Base-by-base conservation (phyloP, 1,140 invertebrate genomes). In the Aricia agestis region DNA sequence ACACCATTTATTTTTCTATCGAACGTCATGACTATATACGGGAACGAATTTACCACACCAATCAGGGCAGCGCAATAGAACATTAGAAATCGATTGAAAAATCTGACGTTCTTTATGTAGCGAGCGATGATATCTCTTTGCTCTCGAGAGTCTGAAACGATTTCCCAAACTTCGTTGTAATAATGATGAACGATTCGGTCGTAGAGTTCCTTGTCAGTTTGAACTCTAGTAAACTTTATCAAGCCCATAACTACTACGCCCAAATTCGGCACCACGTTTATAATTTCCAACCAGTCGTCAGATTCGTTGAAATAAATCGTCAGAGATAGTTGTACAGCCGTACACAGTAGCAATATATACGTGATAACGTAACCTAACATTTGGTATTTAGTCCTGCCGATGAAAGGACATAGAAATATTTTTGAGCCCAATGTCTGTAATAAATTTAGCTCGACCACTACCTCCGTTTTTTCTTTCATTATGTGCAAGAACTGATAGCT, bases 231-330 rank as follows among this genome's bases (percentile, higher is more conserved):
- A 59, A 82, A 87, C 74, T 88, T 87, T 67, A 86, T 81, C n/a
- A 78, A 42, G 0, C 84, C 78, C 76, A 88, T 84, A 17, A 86
- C 36, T 67, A 83, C 83, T 1, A 84, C 85, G 10, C 85, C 88
- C 11, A 87, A 78, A 68, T 90, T 90, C 0, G 88, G 88, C 19
- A 81, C 84, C 9, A 87, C 78, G 25, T 87, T 88, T n/a, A 88
- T 79, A 1, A 90, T 74, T 73, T 85, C 82, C 9, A 90, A 74
- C 73, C 76, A 83, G 72, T 85, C 79, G 11, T 72, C 75, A 2
- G 79, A 74, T 0, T 72, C 77, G 13, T 74, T 79, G 31, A 82
- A 70, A 45, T 76, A 78, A 17, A 89, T 74, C 4, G 85, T 84
- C 3, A 82, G 32, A n/a, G 80, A 76, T n/a, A 87, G 70, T 74